These are phyloP conservation scores for Erannis defoliaria DNA, from an alignment of 2,888 invertebrate species.

Conservation along the genomic window DNA sequence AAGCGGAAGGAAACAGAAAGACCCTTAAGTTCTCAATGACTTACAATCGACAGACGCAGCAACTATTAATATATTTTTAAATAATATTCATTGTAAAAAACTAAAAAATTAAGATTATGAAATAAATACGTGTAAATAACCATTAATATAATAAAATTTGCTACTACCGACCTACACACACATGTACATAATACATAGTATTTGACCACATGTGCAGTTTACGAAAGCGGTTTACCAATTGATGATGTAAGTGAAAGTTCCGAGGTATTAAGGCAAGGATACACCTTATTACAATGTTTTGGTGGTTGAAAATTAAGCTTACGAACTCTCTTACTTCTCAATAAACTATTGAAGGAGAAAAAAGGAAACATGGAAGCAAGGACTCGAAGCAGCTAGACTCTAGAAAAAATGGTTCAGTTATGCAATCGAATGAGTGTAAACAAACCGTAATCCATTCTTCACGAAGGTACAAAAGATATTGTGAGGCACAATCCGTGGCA, in stretches of 20 bases:
- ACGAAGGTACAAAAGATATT: constrained; percentile 8
- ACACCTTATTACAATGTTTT: constrained; percentile 1
- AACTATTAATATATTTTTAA: too few relatives aligned
- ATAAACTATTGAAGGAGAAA: too few relatives aligned
- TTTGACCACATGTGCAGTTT: constrained; percentile 13
- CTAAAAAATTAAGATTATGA: too few relatives aligned
- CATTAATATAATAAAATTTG: constrained; percentile 14
- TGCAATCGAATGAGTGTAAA: constrained; percentile 2
- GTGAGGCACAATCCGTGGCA: constrained; percentile 7
- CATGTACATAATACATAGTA: neutral
- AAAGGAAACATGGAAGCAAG: neutral
- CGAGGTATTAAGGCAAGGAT: constrained; percentile 25
- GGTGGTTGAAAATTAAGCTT: neutral
- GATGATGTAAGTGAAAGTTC: constrained; percentile 34
- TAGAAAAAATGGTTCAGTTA: neutral
- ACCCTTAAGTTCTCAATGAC: neutral
- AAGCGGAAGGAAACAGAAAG: neutral
- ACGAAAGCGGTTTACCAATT: constrained; percentile 28
- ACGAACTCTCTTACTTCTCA: too few relatives aligned
- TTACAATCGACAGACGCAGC: constrained; percentile 11
- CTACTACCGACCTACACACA: neutral
- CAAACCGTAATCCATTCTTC: constrained; percentile 6
- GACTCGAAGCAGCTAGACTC: neutral
- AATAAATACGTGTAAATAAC: too few relatives aligned
- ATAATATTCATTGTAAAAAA: too few relatives aligned